A percentile compares a stretch with the other conserved stretches of the same genome.
Evolutionary conservation across 2,113 vertebrate genomes (phyloP).

Genomic region (Semicossyphus pulcher): DNA sequence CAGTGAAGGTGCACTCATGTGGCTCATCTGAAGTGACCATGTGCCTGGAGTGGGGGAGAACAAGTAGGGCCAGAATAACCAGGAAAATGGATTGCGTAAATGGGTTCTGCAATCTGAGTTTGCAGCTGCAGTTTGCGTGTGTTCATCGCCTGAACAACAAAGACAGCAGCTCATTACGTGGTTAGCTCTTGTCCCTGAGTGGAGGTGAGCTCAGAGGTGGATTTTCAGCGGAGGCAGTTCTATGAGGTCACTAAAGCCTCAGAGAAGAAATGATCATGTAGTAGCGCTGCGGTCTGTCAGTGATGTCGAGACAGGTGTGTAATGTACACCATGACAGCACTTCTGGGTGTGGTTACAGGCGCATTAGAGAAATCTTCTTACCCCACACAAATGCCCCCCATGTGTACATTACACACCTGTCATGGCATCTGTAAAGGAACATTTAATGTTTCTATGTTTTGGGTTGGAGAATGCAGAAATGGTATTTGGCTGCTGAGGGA

Average conservation of each 20-base stretch:
- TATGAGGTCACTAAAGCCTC: not conserved
- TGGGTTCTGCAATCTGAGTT: not conserved
- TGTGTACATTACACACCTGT: slow-evolving; percentile 8
- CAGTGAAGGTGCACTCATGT: not conserved
- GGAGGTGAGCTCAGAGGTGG: not conserved
- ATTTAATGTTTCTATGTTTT: not conserved
- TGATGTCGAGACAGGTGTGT: slow-evolving; percentile 23
- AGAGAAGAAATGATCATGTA: not conserved
- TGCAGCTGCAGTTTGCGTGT: not conserved
- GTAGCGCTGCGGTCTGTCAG: not conserved
- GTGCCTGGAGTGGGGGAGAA: not conserved
- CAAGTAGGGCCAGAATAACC: not conserved
- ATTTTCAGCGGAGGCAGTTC: not conserved
- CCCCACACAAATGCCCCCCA: not conserved
- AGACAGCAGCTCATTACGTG: not conserved
- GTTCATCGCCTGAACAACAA: not conserved
- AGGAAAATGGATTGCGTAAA: not conserved
- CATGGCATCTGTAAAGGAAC: not conserved
- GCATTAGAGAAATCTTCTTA: not conserved
- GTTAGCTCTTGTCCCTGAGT: not conserved
- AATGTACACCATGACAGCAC: not conserved
- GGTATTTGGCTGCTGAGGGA: slow-evolving; percentile 21
- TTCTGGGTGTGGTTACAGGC: slow-evolving; percentile 2
- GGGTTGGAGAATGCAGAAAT: slow-evolving; percentile 13
- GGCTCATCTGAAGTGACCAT: not conserved